Evolutionary conservation across 2,888 invertebrate genomes (phyloP), one percentile per base, ranked within the genome.

Genomic region (Prosopocoilus inquinatus): DNA sequence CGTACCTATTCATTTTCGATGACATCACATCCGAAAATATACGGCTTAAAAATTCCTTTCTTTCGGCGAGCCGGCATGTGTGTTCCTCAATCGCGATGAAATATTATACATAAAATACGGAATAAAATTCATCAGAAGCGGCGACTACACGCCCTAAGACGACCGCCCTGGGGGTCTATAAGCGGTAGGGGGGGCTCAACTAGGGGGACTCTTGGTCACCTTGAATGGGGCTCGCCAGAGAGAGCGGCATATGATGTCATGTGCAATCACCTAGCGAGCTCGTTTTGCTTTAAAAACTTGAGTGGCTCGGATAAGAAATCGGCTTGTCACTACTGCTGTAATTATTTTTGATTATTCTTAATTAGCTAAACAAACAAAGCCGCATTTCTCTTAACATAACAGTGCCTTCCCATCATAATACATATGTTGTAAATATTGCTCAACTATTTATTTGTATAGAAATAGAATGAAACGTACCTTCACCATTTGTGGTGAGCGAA

Each of bases 401-500:
- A 28, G 5, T 28, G 7, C 20, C 20, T 28, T 28, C 20, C 4
- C 20, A 28, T 28, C 16, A 16, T 16, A 16, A 16, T 16, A 3
- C 16, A 16, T 3, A 28, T 28, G 5, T 28, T 28, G 7, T 3
- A 28, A 28, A 28, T 28, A 28, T 28, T 28, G 7, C 20, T 28
- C 20, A 28, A 28, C 20, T 28, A 28, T 28, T 28, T 28, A 28
- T 7, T 28, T 28, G 3, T 16, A 2, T 16, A 28, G 7, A 2
- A 28, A 5, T 3, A 28, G 20, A 7, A 38, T 38, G 15, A 53
- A 48, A 77, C 82, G 82, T 81, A 91, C 91, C 91, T 85, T 90
- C 88, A 70, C 90, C 90, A 76, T 90, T 89, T 73, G 91, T 91
- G 75, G 90, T 88, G 70, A 90, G 83, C 64, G 91, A 91, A 69